These are phyloP conservation scores for Nasonia longicornis DNA, from an alignment of 1,140 invertebrate genomes.

Conservation along the genomic window DNA sequence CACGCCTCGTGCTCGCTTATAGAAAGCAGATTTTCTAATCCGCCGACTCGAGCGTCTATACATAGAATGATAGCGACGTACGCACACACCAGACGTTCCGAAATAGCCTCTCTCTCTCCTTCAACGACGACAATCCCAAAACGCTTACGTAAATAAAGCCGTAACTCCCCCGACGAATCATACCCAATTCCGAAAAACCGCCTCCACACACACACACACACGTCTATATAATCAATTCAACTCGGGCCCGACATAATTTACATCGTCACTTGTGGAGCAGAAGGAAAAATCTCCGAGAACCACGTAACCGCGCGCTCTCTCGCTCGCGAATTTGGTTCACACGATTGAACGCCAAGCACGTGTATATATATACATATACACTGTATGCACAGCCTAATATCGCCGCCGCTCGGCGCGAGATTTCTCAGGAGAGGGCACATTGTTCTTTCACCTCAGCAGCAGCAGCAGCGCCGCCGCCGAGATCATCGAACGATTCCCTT, in stretches of 20 bases:
- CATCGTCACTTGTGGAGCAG: not conserved
- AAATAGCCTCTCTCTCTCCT: not conserved
- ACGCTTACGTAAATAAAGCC: not conserved
- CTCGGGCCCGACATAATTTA: not conserved
- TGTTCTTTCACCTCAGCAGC: conserved; percentile 36
- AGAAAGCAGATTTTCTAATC: not conserved
- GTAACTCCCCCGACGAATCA: not conserved
- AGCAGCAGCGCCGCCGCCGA: not conserved
- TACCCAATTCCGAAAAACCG: not conserved
- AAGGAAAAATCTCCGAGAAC: not conserved
- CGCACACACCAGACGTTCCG: not conserved
- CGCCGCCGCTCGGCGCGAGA: not conserved
- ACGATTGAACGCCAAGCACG: not conserved
- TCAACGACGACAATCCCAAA: not conserved
- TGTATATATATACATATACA: not conserved
- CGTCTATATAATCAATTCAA: not conserved
- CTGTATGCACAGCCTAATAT: not conserved
- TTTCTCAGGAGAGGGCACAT: conserved; percentile 34
- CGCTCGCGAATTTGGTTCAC: not conserved
- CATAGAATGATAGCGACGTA: not conserved
- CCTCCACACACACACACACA: not conserved
- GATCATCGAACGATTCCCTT: conserved; percentile 41
- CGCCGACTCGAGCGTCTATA: not conserved
- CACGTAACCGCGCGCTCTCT: not conserved
- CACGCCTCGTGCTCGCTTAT: not conserved